phyloP scores from a whole-genome alignment of 92 coral and sea anemone genomes.

The Pocillopora grandis region DNA sequence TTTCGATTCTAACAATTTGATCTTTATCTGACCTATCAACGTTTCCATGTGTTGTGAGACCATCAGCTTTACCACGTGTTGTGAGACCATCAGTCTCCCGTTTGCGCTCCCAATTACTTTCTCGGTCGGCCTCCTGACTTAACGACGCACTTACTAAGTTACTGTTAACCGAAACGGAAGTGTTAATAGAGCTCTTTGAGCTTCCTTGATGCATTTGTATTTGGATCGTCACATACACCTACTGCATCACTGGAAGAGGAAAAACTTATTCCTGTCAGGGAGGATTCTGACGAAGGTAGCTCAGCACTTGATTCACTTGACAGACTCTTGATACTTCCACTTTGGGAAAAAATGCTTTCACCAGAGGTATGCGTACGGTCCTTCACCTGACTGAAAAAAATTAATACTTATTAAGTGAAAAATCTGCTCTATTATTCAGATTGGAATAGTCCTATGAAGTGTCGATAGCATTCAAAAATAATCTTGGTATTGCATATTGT shows the following conservation, averaged over 20 bases:
- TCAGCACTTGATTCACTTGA: slow-evolving; percentile 19
- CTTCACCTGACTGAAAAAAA: background rate
- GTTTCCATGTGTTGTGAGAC: no score
- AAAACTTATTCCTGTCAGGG: slow-evolving; percentile 37
- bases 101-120: no score
- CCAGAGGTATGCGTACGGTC: background rate
- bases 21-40: no score
- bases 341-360: background rate
- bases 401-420: background rate
- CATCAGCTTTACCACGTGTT: no score
- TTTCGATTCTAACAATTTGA: no score
- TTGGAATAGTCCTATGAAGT: no score
- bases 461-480: no score
- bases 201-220: background rate
- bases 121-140: no score
- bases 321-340: background rate
- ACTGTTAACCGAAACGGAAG: background rate
- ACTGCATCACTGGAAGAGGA: slow-evolving; percentile 26
- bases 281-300: slow-evolving; percentile 18
- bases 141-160: no score
- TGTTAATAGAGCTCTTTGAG: background rate
- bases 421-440: background rate
- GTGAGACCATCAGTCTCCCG: no score
- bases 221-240: background rate
- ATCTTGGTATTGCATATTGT: no score